These are phyloP conservation scores for Cephalopachus bancanus DNA, from an alignment of 2,797 vertebrate genomes.

Conservation along the genomic window DNA sequence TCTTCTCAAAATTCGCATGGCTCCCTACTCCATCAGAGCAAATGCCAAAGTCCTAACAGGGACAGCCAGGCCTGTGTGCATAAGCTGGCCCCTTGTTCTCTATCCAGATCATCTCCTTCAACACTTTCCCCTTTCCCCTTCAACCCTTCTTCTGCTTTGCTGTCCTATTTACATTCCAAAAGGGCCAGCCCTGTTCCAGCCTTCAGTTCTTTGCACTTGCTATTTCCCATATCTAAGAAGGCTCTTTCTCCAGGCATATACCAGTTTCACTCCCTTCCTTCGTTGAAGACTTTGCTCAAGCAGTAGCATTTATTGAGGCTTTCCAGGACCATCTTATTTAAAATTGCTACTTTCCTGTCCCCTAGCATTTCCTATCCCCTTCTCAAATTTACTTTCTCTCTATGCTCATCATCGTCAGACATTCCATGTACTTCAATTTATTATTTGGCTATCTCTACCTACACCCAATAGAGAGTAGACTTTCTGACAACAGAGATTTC, in stretches of 20 bases:
- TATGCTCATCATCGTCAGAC: neutral
- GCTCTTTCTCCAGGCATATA: neutral
- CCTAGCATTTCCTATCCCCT: neutral
- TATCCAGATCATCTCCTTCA: neutral
- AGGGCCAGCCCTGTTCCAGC: neutral
- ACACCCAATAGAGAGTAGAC: neutral
- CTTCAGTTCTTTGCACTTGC: neutral
- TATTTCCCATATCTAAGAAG: neutral
- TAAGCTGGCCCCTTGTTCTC: neutral
- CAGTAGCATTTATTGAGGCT: neutral
- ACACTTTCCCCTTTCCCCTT: neutral
- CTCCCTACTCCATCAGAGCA: neutral
- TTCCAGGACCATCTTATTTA: neutral
- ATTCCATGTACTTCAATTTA: neutral
- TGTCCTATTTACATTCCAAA: neutral
- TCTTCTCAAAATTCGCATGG: neutral
- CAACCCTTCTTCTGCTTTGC: neutral
- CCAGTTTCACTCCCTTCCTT: neutral
- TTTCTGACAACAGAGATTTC: neutral
- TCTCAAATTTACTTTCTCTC: neutral
- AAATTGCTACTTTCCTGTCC: neutral
- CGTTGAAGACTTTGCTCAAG: neutral
- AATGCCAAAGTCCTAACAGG: neutral
- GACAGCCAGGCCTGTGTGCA: rapidly evolving
- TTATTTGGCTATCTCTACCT: neutral